These are phyloP conservation scores for Rhabdophis nuchalis DNA, from an alignment of 2,797 vertebrate genomes.

Conservation along the genomic window DNA sequence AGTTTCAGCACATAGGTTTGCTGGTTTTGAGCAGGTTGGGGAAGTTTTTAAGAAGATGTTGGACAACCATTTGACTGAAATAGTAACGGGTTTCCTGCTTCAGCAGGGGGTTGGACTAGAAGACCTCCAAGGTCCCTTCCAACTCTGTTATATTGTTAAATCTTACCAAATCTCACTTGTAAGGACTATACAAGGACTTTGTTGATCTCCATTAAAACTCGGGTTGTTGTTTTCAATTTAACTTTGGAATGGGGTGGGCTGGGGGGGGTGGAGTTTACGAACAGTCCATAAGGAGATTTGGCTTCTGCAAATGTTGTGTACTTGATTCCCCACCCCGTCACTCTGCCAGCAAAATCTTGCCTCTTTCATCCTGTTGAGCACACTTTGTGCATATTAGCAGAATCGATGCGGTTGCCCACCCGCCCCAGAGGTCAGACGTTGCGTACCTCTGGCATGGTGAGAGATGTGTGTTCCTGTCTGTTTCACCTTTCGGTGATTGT, in stretches of 20 bases:
- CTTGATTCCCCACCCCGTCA: too few relatives aligned
- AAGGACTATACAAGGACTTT: background rate
- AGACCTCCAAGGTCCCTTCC: background rate
- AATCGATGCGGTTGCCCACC: too few relatives aligned
- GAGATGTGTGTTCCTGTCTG: background rate
- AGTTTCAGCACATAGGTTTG: too few relatives aligned
- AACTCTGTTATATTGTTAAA: background rate
- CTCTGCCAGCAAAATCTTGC: background rate
- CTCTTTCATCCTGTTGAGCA: background rate
- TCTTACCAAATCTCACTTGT: background rate
- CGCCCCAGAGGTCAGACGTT: background rate
- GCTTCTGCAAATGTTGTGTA: background rate
- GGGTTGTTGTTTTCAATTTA: background rate
- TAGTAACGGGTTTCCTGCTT: background rate
- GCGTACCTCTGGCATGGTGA: background rate
- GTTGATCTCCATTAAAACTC: background rate
- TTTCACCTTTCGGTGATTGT: conserved; percentile 7
- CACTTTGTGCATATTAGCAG: background rate
- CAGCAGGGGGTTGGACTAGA: background rate
- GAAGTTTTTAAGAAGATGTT: too few relatives aligned
- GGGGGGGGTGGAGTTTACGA: background rate
- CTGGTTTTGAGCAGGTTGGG: too few relatives aligned
- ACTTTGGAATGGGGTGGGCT: background rate
- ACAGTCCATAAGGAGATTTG: background rate
- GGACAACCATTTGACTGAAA: too few relatives aligned